Evolutionary conservation across 2,797 vertebrate genomes (phyloP), one percentile per base, ranked within the genome.

Genomic region (Adrianichthys oophorus): DNA sequence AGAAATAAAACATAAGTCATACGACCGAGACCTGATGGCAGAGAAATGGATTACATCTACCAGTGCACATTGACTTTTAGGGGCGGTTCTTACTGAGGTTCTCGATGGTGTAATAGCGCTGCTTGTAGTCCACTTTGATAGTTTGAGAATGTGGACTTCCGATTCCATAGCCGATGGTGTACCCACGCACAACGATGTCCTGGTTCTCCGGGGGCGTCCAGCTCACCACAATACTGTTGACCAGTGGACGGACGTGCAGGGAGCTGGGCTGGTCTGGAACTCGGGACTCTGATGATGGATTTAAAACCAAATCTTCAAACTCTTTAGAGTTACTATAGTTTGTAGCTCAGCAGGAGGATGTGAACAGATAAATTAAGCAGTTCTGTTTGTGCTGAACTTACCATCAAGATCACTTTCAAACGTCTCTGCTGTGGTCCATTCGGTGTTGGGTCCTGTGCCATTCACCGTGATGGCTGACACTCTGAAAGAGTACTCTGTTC

Each of bases 181-280:
- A 99, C 16, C 98, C 98, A n/a, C 98, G 91, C 59, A 99, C 96
- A 79, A 99, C 95, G 0, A 98, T 95, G 85, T 99, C 95, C 91
- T 98, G 97, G 89, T 98, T 98, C 85, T 98, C 96, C 0, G 98
- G 98, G 0, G 98, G 98, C 0, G 98, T 99, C 98, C 98, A 99
- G 88, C 98, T 99, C 21, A 99, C 98, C 42, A 99, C 97, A 0
- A 99, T 99, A 64, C 96, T 98, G 75, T 94, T 98, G 63, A 98
- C 93, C 37, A 99, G 91, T 0, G 98, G 93, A 0, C 98, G 95
- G 40, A 99, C 95, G 0, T 99, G 98, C 26, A 99, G 92, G 0
- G 98, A 99, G 67, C 97, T 99, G 2, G 98, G 98, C 52, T 96
- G 93, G 66, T 98, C 95, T 0, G 98, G 98, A 42, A 99, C 98